Percentiles rank a stretch among this genome's conserved stretches.
Conservation (phyloP, 2,888 invertebrate species). For the Dynastes grantii region DNA sequence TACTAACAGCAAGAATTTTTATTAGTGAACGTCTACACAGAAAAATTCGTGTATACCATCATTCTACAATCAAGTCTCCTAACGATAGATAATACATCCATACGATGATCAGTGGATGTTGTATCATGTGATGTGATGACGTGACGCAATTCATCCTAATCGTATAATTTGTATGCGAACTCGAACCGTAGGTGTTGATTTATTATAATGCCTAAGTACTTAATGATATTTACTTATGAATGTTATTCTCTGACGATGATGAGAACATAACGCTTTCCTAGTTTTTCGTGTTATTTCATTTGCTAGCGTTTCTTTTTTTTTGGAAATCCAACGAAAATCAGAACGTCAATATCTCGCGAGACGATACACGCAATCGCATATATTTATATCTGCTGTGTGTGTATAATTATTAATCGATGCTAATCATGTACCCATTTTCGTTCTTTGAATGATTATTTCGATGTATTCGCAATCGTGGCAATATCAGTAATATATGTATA, state of each 20-base stretch:
- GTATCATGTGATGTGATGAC: not conserved
- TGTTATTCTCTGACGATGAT: not conserved
- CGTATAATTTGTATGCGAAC: slow-evolving; percentile 21
- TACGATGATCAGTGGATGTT: too few relatives aligned
- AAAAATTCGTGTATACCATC: too few relatives aligned
- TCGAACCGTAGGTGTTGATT: slow-evolving; percentile 28
- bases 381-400: not conserved
- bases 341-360: slow-evolving; percentile 1
- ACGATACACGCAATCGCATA: not conserved
- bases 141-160: slow-evolving; percentile 25
- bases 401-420: slow-evolving; percentile 5
- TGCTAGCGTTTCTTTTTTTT: not conserved
- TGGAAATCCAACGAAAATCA: slow-evolving; percentile 12
- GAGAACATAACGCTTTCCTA: not conserved
- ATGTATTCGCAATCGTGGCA: too few relatives aligned
- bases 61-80: too few relatives aligned
- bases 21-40: too few relatives aligned
- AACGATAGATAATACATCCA: too few relatives aligned
- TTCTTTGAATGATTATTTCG: not conserved
- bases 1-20: too few relatives aligned
- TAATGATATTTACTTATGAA: slow-evolving; percentile 20
- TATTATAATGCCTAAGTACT: slow-evolving; percentile 30
- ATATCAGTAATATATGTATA: too few relatives aligned
- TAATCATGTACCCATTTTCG: not conserved
- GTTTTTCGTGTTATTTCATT: too few relatives aligned